phyloP scores from a whole-genome alignment of 2,888 invertebrate genomes.

The Gryllus longicercus region DNA sequence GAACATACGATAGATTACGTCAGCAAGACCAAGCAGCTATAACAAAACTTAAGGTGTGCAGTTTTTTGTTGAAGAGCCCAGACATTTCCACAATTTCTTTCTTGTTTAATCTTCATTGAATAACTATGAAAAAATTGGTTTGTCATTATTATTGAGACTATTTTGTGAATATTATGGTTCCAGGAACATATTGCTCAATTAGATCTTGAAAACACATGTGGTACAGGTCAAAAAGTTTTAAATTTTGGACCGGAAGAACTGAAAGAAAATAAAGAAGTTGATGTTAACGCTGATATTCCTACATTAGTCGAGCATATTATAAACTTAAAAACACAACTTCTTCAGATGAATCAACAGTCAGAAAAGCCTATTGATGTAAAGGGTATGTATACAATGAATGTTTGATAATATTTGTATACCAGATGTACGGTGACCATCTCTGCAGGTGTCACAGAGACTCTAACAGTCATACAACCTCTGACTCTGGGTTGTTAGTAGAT shows the following conservation, averaged over 20 bases:
- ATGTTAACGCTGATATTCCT: conserved; percentile 49
- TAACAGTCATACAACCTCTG: no score
- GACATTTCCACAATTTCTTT: no score
- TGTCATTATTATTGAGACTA: no score
- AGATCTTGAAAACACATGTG: conserved; percentile 26
- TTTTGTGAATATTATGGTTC: conserved; percentile 38
- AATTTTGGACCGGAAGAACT: conserved; percentile 34
- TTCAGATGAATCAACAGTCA: conserved; percentile 57
- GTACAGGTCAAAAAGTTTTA: no score
- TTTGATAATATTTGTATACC: no score
- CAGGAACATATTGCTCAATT: conserved; percentile 33
- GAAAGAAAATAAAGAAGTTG: conserved; percentile 41
- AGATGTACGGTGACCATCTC: no score
- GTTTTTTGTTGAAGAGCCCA: no score
- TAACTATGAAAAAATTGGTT: no score
- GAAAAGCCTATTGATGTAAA: conserved; percentile 60
- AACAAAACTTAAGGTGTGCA: conserved; percentile 56
- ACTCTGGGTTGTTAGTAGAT: no score
- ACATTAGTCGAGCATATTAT: conserved; percentile 62
- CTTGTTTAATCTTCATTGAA: no score
- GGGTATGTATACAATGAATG: conserved; percentile 43
- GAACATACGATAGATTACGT: conserved; percentile 68
- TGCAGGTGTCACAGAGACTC: no score
- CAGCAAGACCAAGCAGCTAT: conserved; percentile 71
- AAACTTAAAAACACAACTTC: conserved; percentile 59